phyloP scores from a whole-genome alignment of 1,140 invertebrate genomes.

The Euura saliciscinereae region DNA sequence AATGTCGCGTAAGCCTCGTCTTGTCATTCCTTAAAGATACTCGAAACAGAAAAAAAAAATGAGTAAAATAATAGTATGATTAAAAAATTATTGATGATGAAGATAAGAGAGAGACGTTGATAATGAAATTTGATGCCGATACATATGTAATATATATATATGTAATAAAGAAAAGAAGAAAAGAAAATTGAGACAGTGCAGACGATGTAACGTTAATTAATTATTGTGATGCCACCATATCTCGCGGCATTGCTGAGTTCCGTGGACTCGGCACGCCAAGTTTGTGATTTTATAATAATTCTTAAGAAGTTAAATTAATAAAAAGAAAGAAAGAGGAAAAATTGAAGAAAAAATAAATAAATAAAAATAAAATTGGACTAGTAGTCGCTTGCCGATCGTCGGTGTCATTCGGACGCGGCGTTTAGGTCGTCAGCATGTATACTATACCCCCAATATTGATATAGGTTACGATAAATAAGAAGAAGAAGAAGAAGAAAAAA shows the following conservation, averaged over 20 bases:
- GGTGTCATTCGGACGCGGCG: slow-evolving; percentile 45
- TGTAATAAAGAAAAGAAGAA: neutral
- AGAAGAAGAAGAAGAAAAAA: too few relatives aligned
- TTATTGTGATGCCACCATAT: slow-evolving; percentile 62
- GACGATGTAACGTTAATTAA: slow-evolving; percentile 52
- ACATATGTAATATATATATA: neutral
- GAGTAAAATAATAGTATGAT: too few relatives aligned
- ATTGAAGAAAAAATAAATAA: neutral
- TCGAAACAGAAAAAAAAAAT: neutral
- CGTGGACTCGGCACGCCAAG: slow-evolving; percentile 57
- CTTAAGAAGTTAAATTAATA: slow-evolving; percentile 47
- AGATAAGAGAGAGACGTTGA: too few relatives aligned
- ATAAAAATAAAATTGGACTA: slow-evolving; percentile 33
- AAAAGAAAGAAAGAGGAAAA: neutral
- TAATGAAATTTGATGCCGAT: neutral
- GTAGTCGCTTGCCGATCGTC: slow-evolving; percentile 41
- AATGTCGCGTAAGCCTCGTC: neutral
- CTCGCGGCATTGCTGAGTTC: slow-evolving; percentile 60
- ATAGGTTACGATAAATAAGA: neutral
- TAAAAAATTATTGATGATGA: too few relatives aligned
- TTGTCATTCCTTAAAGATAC: neutral
- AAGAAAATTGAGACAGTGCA: neutral
- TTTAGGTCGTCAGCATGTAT: slow-evolving; percentile 59
- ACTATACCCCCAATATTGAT: slow-evolving; percentile 56
- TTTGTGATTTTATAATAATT: slow-evolving; percentile 62